These are phyloP conservation scores for Leptopilina syphax DNA, from an alignment of 2,888 invertebrate genomes.

Conservation along the genomic window DNA sequence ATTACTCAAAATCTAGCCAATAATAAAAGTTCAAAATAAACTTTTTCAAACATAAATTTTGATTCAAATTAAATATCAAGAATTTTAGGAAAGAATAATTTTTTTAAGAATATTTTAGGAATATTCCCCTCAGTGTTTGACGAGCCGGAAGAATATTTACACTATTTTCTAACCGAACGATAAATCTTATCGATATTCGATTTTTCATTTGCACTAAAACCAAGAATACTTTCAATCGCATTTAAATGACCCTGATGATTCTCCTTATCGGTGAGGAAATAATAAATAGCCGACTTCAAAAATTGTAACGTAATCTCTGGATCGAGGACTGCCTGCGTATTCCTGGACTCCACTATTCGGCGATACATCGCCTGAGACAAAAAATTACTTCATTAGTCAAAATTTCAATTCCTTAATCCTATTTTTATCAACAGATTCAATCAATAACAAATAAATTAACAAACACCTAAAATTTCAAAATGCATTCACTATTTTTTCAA, in stretches of 20 bases:
- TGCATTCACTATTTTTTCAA: too few species aligned
- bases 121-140: too few species aligned
- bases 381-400: background rate
- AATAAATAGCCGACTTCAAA: slow-evolving; percentile 94
- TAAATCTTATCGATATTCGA: slow-evolving; percentile 84
- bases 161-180: slow-evolving; percentile 68
- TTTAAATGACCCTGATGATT: slow-evolving; percentile 92
- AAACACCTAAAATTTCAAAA: too few species aligned
- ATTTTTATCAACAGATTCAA: too few species aligned
- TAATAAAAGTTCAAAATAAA: too few species aligned
- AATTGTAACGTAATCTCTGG: slow-evolving; percentile 95
- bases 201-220: slow-evolving; percentile 90
- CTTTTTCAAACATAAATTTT: too few species aligned
- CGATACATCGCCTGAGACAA: slow-evolving; percentile 88
- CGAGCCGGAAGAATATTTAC: too few species aligned
- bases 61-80: too few species aligned
- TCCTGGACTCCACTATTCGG: slow-evolving; percentile 88
- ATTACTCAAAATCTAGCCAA: too few species aligned
- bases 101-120: too few species aligned
- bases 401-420: background rate
- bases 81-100: too few species aligned
- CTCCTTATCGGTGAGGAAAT: slow-evolving; percentile 93
- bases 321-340: slow-evolving; percentile 86
- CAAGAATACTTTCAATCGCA: slow-evolving; percentile 94
- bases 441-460: too few species aligned